Percentiles rank a stretch among this genome's conserved stretches.
phyloP scores from a whole-genome alignment of 2,797 vertebrate genomes.

The Hemibagrus guttatus region DNA sequence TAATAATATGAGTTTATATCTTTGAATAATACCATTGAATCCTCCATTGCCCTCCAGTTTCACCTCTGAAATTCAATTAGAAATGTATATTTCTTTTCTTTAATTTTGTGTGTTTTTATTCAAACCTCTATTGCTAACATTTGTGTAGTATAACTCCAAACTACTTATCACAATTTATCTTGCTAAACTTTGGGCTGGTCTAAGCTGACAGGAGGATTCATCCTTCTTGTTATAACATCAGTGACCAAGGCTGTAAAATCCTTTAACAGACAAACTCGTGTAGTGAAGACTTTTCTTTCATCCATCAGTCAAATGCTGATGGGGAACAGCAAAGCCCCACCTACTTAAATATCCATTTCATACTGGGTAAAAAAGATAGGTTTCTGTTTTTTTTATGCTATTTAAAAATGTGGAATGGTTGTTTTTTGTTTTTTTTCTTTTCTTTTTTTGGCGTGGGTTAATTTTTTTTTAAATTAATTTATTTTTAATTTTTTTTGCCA shows the following conservation, averaged over 20 bases:
- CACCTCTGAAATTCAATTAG: neutral
- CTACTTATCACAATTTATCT: neutral
- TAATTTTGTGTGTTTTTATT: neutral
- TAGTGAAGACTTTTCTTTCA: neutral
- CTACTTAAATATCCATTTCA: neutral
- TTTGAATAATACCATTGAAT: too few relatives aligned
- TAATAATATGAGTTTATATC: neutral
- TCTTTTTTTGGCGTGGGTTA: too few relatives aligned
- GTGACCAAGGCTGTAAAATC: neutral
- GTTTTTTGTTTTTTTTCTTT: too few relatives aligned
- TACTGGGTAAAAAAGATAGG: too few relatives aligned
- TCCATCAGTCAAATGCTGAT: neutral
- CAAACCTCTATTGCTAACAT: neutral
- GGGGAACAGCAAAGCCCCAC: neutral
- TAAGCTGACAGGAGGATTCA: neutral
- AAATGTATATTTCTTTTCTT: neutral
- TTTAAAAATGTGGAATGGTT: too few relatives aligned
- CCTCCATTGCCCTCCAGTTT: neutral
- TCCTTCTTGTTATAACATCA: neutral
- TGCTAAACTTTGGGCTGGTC: neutral
- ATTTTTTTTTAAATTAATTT: too few relatives aligned
- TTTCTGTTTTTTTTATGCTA: too few relatives aligned
- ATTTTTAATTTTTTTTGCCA: too few relatives aligned
- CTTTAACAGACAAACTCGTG: neutral
- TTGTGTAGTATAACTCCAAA: neutral